Evolutionary conservation across 2,888 invertebrate species (phyloP).

Genomic region (Unio delphinus): DNA sequence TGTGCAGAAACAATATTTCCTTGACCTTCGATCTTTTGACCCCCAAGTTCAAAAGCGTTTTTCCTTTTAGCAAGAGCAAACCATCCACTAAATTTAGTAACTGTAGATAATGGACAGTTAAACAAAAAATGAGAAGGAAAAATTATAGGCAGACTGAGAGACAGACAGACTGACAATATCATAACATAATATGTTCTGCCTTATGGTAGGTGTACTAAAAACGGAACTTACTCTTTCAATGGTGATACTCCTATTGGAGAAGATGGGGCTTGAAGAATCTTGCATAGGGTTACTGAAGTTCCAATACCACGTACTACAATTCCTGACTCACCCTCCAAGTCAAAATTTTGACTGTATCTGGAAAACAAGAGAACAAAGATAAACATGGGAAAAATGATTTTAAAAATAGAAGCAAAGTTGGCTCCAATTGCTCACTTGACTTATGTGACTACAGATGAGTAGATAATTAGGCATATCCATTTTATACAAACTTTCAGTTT

Average conservation of each 20-base stretch:
- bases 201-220: background rate
- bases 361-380: constrained; percentile 21
- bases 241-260: constrained; percentile 58
- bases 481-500: no score
- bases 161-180: background rate
- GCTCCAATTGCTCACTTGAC: background rate
- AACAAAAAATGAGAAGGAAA: no score
- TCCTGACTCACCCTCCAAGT: constrained; percentile 96
- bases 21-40: no score
- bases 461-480: background rate
- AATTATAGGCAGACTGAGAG: background rate
- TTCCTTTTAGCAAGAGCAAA: no score
- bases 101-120: no score
- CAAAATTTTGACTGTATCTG: constrained; percentile 92
- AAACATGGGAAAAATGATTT: background rate
- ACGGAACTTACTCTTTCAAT: constrained; percentile 66
- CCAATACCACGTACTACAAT: constrained; percentile 96
- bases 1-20: no score
- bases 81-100: no score
- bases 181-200: background rate
- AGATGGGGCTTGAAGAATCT: constrained; percentile 34
- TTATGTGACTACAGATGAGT: background rate
- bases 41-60: no score
- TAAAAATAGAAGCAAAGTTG: background rate
- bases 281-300: constrained; percentile 82